Conservation (phyloP, 2,797 vertebrate genomes). For the Tragelaphus oryx region DNA sequence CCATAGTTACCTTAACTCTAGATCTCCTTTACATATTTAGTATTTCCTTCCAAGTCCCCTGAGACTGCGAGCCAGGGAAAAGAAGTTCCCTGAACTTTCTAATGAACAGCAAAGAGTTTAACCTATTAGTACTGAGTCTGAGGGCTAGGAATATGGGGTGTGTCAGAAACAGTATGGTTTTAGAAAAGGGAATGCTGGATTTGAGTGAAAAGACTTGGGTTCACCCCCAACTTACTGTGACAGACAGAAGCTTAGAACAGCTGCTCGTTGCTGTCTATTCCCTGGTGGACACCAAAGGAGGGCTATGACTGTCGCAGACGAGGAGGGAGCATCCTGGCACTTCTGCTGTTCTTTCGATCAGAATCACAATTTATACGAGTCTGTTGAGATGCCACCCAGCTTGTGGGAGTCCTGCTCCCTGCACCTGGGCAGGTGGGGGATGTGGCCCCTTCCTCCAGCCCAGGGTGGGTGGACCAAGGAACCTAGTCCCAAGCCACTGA, state of each 20-base stretch:
- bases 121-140: background rate
- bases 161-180: background rate
- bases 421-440: background rate
- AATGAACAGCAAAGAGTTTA: conserved; percentile 4
- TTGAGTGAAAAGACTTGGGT: background rate
- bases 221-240: background rate
- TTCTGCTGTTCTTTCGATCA: background rate
- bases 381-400: background rate
- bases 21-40: background rate
- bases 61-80: background rate
- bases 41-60: background rate
- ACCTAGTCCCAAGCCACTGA: background rate
- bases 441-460: no score
- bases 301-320: background rate
- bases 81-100: background rate
- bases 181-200: background rate
- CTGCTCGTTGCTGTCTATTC: background rate
- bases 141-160: background rate
- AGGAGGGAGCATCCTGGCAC: background rate
- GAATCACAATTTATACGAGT: background rate
- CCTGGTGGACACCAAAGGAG: background rate
- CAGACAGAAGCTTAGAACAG: background rate
- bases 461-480: background rate
- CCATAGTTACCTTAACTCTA: background rate
- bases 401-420: background rate